A percentile compares a stretch with the other conserved stretches of the same genome.
phyloP scores from a whole-genome alignment of 2,888 invertebrate species.

The Eulithis testata region DNA sequence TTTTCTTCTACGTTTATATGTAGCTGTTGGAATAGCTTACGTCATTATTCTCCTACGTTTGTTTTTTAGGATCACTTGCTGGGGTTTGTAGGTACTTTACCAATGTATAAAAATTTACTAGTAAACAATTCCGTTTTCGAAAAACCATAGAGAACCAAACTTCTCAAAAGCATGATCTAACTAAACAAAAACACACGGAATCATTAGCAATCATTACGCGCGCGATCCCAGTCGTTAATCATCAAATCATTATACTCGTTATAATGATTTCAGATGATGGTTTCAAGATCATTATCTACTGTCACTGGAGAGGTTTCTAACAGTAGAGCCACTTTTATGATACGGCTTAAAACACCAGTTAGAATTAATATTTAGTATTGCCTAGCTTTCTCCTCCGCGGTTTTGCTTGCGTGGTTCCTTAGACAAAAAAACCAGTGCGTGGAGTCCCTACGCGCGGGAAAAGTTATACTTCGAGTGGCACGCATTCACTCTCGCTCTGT shows the following conservation, averaged over 20 bases:
- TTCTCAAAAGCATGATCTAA: constrained; percentile 45
- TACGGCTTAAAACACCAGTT: neutral
- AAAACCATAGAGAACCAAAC: constrained; percentile 38
- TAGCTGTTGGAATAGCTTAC: no score
- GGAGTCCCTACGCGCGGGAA: no score
- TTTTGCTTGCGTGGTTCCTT: no score
- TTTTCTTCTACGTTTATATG: no score
- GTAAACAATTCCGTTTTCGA: neutral
- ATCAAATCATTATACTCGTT: constrained; percentile 54
- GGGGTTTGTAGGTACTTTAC: no score
- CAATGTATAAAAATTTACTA: neutral
- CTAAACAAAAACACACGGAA: constrained; percentile 68
- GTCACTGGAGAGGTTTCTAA: constrained; percentile 7
- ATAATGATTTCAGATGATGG: constrained; percentile 48
- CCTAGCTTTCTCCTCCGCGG: no score
- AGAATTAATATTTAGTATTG: no score
- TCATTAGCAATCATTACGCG: constrained; percentile 80
- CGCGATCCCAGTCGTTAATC: constrained; percentile 67
- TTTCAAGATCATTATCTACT: constrained; percentile 61
- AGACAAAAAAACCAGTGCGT: no score
- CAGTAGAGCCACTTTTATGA: constrained; percentile 4
- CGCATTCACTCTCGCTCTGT: no score
- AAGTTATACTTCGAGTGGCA: no score
- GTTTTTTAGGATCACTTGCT: no score
- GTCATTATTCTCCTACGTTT: no score